Conservation (phyloP, 2,797 vertebrate species). For the Phataginus tetradactyla region DNA sequence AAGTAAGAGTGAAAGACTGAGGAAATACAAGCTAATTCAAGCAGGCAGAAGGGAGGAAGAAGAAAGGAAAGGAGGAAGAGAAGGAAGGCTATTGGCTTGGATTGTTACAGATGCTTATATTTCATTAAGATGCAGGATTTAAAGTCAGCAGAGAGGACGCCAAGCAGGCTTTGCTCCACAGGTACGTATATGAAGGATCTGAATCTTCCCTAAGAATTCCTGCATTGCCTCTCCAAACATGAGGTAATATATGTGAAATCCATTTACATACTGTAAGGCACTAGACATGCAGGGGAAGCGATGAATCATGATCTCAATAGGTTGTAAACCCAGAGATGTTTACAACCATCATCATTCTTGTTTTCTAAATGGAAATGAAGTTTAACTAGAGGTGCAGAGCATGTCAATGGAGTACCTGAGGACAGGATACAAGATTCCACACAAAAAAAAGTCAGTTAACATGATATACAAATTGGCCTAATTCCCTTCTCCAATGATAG, state of each 20-base stretch:
- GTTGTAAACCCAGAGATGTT: not conserved
- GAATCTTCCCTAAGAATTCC: not conserved
- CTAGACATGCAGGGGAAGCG: not conserved
- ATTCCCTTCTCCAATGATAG: not conserved
- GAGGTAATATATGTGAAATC: not conserved
- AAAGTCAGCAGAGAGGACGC: not conserved
- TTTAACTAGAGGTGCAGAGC: constrained; percentile 35
- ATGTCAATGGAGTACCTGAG: not conserved
- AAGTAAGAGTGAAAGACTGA: not conserved
- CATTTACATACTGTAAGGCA: not conserved
- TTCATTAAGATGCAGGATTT: not conserved
- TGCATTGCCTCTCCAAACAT: not conserved
- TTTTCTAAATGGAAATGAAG: constrained; percentile 41
- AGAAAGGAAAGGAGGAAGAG: not conserved
- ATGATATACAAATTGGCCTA: not conserved
- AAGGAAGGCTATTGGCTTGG: not conserved
- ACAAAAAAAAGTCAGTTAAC: not conserved
- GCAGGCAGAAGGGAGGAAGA: not conserved
- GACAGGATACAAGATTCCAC: not conserved
- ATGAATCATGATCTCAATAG: not conserved
- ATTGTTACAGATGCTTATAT: not conserved
- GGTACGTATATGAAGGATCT: not conserved
- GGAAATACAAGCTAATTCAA: not conserved
- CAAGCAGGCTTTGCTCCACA: not conserved
- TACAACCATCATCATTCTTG: not conserved